phyloP scores from a whole-genome alignment of 2,888 invertebrate genomes.

The Hoplodrina ambigua region DNA sequence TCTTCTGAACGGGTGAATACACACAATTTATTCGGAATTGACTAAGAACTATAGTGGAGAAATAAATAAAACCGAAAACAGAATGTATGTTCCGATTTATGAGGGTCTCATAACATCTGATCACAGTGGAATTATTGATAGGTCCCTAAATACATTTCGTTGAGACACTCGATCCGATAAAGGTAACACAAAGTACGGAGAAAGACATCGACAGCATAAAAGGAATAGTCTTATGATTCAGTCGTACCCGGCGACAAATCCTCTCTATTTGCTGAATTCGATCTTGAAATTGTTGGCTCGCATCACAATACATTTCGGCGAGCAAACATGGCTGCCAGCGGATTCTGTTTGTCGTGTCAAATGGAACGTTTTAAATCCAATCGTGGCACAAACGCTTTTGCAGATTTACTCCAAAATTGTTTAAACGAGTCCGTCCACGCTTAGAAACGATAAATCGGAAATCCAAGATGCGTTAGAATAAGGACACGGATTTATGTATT shows the following conservation, averaged over 20 bases:
- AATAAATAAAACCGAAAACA: conserved; percentile 37
- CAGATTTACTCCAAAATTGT: conserved; percentile 65
- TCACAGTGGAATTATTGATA: conserved; percentile 45
- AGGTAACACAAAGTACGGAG: conserved; percentile 51
- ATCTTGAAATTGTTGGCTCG: conserved; percentile 62
- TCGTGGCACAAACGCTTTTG: conserved; percentile 59
- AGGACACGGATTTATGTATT: conserved; percentile 28
- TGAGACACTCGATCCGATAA: conserved; percentile 39
- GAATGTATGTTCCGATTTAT: conserved; percentile 30
- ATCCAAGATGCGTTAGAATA: conserved; percentile 41
- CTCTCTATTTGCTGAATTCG: conserved; percentile 58
- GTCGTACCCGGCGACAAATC: conserved; percentile 55
- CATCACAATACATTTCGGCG: conserved; percentile 69
- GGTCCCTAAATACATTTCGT: conserved; percentile 46
- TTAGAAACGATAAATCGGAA: conserved; percentile 32
- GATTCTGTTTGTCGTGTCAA: conserved; percentile 75
- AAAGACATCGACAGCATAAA: conserved; percentile 34
- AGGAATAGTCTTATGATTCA: conserved; percentile 51
- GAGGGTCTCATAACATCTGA: conserved; percentile 43
- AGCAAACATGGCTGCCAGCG: conserved; percentile 65
- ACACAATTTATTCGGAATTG: conserved; percentile 50
- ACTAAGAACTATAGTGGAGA: conserved; percentile 29
- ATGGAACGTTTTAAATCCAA: conserved; percentile 76
- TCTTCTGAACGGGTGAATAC: conserved; percentile 41
- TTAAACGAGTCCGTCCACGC: conserved; percentile 53